Conservation (phyloP, 92 coral and sea anemone genomes). For the Palythoa caribaeorum region DNA sequence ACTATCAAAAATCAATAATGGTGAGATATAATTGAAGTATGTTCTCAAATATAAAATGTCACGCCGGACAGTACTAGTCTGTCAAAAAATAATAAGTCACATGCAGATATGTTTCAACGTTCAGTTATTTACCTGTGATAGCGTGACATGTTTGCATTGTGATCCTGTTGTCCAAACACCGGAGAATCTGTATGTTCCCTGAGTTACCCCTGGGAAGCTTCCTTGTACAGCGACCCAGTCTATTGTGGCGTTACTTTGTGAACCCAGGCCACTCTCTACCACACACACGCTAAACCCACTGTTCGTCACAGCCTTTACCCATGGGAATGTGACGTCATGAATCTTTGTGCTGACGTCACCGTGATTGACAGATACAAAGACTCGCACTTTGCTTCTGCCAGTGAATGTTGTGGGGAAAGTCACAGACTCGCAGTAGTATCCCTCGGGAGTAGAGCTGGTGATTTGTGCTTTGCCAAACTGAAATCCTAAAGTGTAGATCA, state of each 20-base stretch:
- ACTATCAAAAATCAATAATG: too few species aligned
- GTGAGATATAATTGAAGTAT: too few species aligned
- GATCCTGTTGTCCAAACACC: background rate
- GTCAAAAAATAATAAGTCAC: too few species aligned
- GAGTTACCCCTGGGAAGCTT: background rate
- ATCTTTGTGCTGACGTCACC: background rate
- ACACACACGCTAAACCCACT: constrained; percentile 23
- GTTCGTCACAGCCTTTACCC: constrained; percentile 11
- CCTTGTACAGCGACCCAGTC: constrained; percentile 13
- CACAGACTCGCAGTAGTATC: constrained; percentile 11
- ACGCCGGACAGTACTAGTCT: too few species aligned
- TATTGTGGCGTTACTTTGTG: constrained; percentile 2
- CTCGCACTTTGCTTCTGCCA: constrained; percentile 1
- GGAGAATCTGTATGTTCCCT: background rate
- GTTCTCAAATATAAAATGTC: too few species aligned
- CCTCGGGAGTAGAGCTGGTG: constrained; percentile 16
- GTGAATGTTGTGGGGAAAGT: constrained; percentile 17
- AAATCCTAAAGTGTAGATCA: background rate
- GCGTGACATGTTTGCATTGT: background rate
- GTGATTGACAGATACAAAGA: constrained; percentile 16
- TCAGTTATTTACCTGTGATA: background rate
- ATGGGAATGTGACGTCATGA: constrained; percentile 12
- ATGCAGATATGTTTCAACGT: too few species aligned
- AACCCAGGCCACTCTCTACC: constrained; percentile 8
- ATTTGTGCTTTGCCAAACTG: constrained; percentile 11